These are phyloP conservation scores for Napeogenes sylphis DNA, from an alignment of 2,888 invertebrate genomes.

Conservation along the genomic window DNA sequence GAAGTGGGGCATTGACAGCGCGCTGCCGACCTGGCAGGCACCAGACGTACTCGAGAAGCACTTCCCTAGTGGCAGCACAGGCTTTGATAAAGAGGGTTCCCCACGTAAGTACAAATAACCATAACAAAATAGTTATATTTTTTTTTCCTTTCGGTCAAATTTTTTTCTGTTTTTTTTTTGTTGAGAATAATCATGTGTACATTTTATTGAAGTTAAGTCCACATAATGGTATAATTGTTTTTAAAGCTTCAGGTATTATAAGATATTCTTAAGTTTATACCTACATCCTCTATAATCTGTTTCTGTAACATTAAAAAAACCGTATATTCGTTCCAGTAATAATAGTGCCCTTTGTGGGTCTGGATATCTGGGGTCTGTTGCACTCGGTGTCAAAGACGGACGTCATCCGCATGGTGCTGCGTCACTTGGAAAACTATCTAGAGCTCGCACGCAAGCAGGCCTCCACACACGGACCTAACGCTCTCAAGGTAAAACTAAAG, in stretches of 20 bases:
- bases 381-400: constrained; percentile 85
- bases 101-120: constrained; percentile 74
- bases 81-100: constrained; percentile 90
- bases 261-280: too few species aligned
- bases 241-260: too few species aligned
- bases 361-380: constrained; percentile 89
- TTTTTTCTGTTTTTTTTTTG: background rate
- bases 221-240: too few species aligned
- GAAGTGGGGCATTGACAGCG: constrained; percentile 85
- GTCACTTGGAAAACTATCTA: constrained; percentile 82
- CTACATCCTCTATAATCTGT: too few species aligned
- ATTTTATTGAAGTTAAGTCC: background rate
- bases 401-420: constrained; percentile 83
- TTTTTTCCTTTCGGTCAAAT: background rate
- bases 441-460: constrained; percentile 79
- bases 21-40: constrained; percentile 81
- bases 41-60: constrained; percentile 84
- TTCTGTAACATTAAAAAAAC: too few species aligned
- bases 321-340: constrained; percentile 75
- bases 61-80: constrained; percentile 87
- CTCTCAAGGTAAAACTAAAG: constrained; percentile 61
- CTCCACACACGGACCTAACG: constrained; percentile 78
- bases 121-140: too few species aligned
- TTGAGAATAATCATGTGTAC: background rate
- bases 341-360: constrained; percentile 86